phyloP scores from a whole-genome alignment of 2,888 invertebrate genomes.

The Nasonovia ribisnigri region DNA sequence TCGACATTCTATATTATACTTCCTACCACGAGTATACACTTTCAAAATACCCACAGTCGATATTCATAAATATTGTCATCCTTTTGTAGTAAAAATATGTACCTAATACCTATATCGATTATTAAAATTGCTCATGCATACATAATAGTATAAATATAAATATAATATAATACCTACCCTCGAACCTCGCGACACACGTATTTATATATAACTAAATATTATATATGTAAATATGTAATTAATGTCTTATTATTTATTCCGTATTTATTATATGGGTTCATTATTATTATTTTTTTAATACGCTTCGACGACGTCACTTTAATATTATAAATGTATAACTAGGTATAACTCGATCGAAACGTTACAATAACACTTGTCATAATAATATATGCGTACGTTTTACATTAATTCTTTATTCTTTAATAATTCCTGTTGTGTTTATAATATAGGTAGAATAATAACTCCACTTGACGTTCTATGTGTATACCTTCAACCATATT shows the following conservation, averaged over 20 bases:
- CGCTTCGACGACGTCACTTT: background rate
- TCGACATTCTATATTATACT: background rate
- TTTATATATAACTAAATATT: too few species aligned
- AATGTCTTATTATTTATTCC: background rate
- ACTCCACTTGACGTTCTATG: background rate
- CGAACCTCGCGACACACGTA: background rate
- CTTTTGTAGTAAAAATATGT: background rate
- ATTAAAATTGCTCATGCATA: background rate
- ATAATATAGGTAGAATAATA: background rate
- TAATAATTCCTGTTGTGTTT: background rate
- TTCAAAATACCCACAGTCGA: background rate
- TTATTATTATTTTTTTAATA: background rate
- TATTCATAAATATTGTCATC: background rate
- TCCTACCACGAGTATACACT: background rate
- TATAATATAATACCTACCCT: background rate
- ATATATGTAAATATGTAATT: background rate
- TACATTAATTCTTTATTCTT: background rate
- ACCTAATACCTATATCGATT: background rate
- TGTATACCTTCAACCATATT: background rate
- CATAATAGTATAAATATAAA: background rate
- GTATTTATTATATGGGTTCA: background rate
- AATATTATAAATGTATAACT: background rate
- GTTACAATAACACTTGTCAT: background rate
- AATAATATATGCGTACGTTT: background rate
- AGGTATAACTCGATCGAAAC: background rate